A percentile compares a stretch with the other conserved stretches of the same genome.
Evolutionary conservation across 2,888 invertebrate species (phyloP).

Genomic region (Atrina japonica): DNA sequence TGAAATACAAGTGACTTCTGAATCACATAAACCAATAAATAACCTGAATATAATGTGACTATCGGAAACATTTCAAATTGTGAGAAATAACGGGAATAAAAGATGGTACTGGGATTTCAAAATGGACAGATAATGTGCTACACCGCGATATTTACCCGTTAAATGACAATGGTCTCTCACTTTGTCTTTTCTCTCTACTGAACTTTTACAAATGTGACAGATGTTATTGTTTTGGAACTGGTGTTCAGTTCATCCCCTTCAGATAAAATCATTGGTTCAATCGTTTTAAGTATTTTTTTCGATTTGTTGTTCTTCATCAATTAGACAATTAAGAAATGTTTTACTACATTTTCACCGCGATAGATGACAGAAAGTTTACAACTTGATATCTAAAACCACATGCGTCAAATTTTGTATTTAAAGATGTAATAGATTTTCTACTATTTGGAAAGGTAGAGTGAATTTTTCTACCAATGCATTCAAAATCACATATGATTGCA

Average conservation of each 20-base stretch:
- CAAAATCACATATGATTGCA: no score
- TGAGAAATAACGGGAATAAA: no score
- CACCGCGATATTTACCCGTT: not conserved
- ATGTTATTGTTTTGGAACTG: conserved; percentile 7
- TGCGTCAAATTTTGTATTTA: conserved; percentile 18
- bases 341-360: conserved; percentile 6
- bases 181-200: not conserved
- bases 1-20: no score
- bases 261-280: conserved; percentile 13
- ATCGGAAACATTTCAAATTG: no score
- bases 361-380: conserved; percentile 19
- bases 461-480: conserved; percentile 4
- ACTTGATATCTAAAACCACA: conserved; percentile 29
- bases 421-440: conserved; percentile 5
- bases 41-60: no score
- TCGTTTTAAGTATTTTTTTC: not conserved
- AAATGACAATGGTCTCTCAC: conserved; percentile 25
- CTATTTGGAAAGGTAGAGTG: conserved; percentile 13
- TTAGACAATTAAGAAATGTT: conserved; percentile 7
- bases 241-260: not conserved
- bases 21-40: no score
- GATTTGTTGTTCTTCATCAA: conserved; percentile 14
- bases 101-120: no score
- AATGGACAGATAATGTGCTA: conserved; percentile 5
- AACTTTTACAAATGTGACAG: conserved; percentile 17